Percentiles rank a stretch among this genome's conserved stretches.
These are phyloP conservation scores for Rhinatrema bivittatum DNA, from an alignment of 2,797 vertebrate genomes.

Conservation along the genomic window DNA sequence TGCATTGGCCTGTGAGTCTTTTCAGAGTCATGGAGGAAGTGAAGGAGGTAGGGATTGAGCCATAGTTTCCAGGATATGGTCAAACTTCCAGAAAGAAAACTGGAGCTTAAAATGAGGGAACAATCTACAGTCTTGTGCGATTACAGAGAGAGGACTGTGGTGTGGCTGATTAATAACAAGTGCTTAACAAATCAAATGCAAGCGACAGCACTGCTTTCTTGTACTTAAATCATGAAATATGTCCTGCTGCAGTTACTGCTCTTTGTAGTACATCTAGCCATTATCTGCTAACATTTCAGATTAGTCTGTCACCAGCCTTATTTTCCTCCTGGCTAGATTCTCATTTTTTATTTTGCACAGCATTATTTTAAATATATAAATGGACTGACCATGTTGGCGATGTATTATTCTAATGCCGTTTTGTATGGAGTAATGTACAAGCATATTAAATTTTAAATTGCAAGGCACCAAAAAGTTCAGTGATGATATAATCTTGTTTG, in stretches of 20 bases:
- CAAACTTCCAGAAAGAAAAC: no score
- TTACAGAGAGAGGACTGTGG: neutral
- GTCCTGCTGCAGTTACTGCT: neutral
- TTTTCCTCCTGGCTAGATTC: conserved; percentile 12
- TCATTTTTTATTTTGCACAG: conserved; percentile 27
- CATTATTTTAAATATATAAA: conserved; percentile 22
- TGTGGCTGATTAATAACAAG: neutral
- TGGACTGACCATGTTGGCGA: conserved; percentile 9
- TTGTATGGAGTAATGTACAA: no score
- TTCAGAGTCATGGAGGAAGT: no score
- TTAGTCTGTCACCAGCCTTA: conserved; percentile 15
- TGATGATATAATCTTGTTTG: no score
- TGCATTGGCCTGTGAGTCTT: no score
- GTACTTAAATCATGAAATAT: neutral
- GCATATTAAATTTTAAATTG: no score
- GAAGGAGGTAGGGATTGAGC: neutral
- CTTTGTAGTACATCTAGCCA: conserved; percentile 17
- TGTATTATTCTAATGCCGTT: conserved; percentile 1
- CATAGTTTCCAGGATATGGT: neutral
- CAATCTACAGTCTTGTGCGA: neutral
- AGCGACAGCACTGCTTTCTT: neutral
- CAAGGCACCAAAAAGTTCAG: no score
- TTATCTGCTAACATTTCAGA: neutral
- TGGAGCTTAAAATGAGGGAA: neutral
- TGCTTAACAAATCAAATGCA: neutral